Evolutionary conservation across 2,113 vertebrate species (phyloP), one percentile per base, ranked within the genome.

Genomic region (Psittacara wagleri): DNA sequence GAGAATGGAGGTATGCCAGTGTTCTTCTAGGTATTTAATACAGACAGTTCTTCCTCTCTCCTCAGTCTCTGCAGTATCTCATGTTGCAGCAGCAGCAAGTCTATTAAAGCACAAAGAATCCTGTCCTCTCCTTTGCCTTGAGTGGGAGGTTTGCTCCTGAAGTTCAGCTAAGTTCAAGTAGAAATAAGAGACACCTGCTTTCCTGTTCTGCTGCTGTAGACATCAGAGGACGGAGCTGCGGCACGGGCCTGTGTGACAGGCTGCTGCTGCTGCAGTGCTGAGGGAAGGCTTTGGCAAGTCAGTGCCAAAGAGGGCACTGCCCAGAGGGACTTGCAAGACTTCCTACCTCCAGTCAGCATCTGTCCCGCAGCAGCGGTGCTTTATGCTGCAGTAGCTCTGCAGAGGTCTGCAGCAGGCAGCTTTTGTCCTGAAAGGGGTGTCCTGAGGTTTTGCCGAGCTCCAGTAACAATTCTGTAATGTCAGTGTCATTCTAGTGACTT

Each of bases 131-230:
- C 63, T 59, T 11, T 51, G 41, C 61, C 90, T 72, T 3, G 35
- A 57, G 59, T 10, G 22, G 37, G 88, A 94, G 41, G 22, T 44
- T 68, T 52, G 55, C 69, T 90, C 48, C 85, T 75, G 3, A 29
- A 48, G 84, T 83, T 92, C 75, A 88, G 16, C 66, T 2, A 88
- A 82, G 79, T 91, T 93, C 87, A 89, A 9, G 49, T 78, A 85
- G 54, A 52, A 80, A 11, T 41, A 7, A 31, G 44, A 74, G 88
- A 62, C 54, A 29, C 39, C 74, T 84, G 84, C 66, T 59, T 74
- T 29, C n/a, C 92, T 11, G 2, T 59, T 20, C 82, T 43, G 51
- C 51, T 77, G 64, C 87, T 10, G 39, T 18, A 25, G 64, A 61
- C 52, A 8, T n/a, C 10, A 35, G 44, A 54, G 82, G 49, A 13